phyloP scores from a whole-genome alignment of 2,888 invertebrate species.

The Nomada fabriciana region DNA sequence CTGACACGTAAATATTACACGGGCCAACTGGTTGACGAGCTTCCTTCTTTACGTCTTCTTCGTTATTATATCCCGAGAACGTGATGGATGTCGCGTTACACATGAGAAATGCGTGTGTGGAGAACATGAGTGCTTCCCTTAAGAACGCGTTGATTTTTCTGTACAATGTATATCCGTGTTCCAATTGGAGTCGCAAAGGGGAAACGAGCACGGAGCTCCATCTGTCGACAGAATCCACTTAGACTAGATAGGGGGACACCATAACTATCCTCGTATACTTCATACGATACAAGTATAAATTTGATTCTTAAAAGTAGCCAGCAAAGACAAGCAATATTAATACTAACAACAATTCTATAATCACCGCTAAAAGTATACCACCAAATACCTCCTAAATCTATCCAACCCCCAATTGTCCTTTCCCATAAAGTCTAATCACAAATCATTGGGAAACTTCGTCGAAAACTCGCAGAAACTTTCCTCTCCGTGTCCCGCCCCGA shows the following conservation, averaged over 20 bases:
- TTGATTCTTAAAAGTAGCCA: no score
- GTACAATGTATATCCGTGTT: background rate
- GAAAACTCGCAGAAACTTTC: background rate
- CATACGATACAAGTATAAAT: background rate
- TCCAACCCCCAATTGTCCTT: background rate
- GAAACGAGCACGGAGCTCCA: slow-evolving; percentile 26
- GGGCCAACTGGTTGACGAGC: background rate
- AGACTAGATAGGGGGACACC: background rate
- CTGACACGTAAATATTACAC: background rate
- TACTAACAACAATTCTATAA: no score
- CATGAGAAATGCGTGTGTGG: background rate
- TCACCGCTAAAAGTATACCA: no score
- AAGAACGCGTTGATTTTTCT: slow-evolving; percentile 25
- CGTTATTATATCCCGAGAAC: background rate
- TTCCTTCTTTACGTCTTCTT: background rate
- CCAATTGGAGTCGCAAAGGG: no score
- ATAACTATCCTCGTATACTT: background rate
- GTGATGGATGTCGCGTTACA: slow-evolving; percentile 11
- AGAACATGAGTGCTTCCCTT: slow-evolving; percentile 4
- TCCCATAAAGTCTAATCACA: background rate
- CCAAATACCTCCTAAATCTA: background rate
- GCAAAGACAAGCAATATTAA: no score
- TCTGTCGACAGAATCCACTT: slow-evolving; percentile 16
- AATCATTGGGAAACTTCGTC: background rate
- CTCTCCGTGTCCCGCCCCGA: slow-evolving; percentile 14